Base-by-base conservation (phyloP, 1,140 invertebrate genomes). In the Fopius arisanus region DNA sequence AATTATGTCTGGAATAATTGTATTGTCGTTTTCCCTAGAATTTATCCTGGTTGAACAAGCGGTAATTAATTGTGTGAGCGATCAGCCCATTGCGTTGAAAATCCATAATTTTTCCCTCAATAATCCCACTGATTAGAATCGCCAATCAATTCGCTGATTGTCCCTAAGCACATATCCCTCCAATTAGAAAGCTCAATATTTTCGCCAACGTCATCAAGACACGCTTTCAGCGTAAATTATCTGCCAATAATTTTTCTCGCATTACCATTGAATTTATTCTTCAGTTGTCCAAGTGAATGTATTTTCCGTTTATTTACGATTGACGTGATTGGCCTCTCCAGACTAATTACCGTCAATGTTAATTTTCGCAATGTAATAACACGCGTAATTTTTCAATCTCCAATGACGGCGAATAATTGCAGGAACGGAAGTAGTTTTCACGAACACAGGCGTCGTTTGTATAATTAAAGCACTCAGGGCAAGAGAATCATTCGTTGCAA, bases 1-100 rank as follows among this genome's bases (percentile, higher is more conserved):
- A 73, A 73, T 54, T 28, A 40, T 66, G 41, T 54, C 37, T 40
- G 10, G 54, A 12, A 65, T 68, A 59, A 59, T 62, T 33, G 51
- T 37, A 54, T 54, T 59, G 43, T 48, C 14, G 43, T 48, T 48
- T 14, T n/a, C 43, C 14, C 14, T 48, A 48, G 43, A 33, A 33
- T 33, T 33, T 9, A 48, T 48, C 43, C 43, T 12, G 16, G 43
- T 48, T 48, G 1, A 37, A 37, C 9, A 16, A 3, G 16, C 43
- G 43, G 16, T 48, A 48, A 48, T 48, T n/a, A 5, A 48, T 48
- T 48, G 7, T 48, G 43, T 43, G 9, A 10, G 9, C 12, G 9
- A 37, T 10, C 33, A 37, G 33, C 31, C 31, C 31, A 33, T 33
- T 33, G 12, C 9, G 33, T n/a, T n/a, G n/a, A n/a, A 1, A 37